Base-by-base conservation (phyloP, 2,113 vertebrate species). In the Speoplatyrhinus poulsoni region DNA sequence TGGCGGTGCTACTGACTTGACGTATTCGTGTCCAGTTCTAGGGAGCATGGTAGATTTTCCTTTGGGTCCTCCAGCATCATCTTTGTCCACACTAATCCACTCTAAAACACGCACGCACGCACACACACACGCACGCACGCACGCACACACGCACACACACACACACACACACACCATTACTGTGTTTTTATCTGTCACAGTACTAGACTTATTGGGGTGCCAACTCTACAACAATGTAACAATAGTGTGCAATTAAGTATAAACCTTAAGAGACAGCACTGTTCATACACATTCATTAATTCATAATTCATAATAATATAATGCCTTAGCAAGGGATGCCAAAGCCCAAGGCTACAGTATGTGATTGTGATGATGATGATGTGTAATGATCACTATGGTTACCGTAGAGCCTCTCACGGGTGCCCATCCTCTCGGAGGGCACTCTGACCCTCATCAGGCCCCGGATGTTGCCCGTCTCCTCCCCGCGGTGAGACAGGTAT, bases 61-160 rank as follows among this genome's bases (percentile, higher is more conserved):
- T 86, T 95, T 97, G 9, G 91, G 85, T 1, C 94, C 92, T 0
- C 94, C 93, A 0, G 91, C 93, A 79, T 99, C 97, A 0, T 99
- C 96, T 67, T 97, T 96, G 80, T 99, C 97, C 4, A 98, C 76
- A 60, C 97, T 98, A 89, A 99, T 99, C 97, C 97, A 99, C 79
- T 98, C 97, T 99, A 90, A 11, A 83, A 83, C 9, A 67, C 13
- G 69, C 10, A 48, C 3, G 70, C 46, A 48, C 10, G 41, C 6
- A 59, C 11, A 60, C 33, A 60, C 9, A 56, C 17, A 9, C 16
- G 17, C 26, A 10, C 9, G 15, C 17, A 50, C 57, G 19, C 5
- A 53, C 6, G 3, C 36, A 53, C 10, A 6, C 50, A 53, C 19
- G 1, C 19, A 19, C 19, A 52, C 15, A 52, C 15, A 52, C 49